Conservation (phyloP, 2,888 invertebrate species). For the Mayetiola destructor region DNA sequence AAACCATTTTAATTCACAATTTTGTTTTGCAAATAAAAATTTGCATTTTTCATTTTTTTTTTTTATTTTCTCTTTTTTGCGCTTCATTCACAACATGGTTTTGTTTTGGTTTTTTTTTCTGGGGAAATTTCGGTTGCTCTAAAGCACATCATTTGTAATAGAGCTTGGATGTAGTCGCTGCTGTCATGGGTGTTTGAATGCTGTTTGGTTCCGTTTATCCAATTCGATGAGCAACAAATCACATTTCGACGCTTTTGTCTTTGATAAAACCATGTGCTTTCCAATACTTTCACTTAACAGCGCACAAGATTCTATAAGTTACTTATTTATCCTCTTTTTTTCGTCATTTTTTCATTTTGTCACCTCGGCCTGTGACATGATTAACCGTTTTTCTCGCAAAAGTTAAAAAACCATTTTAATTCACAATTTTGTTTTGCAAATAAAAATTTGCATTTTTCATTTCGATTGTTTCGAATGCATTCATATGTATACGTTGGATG, state of each 20-base stretch:
- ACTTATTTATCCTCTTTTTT: neutral
- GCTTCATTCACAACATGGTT: too few species aligned
- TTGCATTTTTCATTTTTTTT: neutral
- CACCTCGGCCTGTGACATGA: too few species aligned
- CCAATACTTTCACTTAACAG: constrained; percentile 8
- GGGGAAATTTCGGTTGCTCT: neutral
- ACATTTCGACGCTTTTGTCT: constrained; percentile 4
- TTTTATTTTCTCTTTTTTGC: neutral
- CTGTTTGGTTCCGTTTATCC: neutral
- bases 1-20: constrained; percentile 13
- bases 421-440: constrained; percentile 7
- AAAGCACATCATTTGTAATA: too few species aligned
- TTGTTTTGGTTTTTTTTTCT: neutral
- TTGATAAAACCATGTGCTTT: constrained; percentile 8
- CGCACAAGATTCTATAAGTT: neutral
- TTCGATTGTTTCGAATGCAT: too few species aligned
- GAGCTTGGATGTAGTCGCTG: too few species aligned
- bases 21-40: too few species aligned
- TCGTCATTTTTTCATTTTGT: neutral
- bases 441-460: neutral
- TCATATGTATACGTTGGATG: too few species aligned
- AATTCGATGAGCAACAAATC: constrained; percentile 6
- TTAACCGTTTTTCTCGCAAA: too few species aligned
- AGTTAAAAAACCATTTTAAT: too few species aligned
- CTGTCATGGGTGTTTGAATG: too few species aligned